These are phyloP conservation scores for Perithous albicinctus DNA, from an alignment of 2,888 invertebrate genomes.

Conservation along the genomic window DNA sequence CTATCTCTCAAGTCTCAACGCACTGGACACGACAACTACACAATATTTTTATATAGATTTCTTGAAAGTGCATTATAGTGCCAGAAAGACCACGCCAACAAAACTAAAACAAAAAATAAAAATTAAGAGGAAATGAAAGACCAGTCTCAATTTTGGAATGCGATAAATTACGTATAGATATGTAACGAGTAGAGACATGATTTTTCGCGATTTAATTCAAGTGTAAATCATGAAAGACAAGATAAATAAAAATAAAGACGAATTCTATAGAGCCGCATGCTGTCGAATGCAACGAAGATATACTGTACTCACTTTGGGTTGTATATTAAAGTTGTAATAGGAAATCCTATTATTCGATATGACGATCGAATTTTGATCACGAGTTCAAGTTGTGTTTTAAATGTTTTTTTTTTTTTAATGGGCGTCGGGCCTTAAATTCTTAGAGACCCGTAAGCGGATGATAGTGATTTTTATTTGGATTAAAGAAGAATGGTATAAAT, in stretches of 20 bases:
- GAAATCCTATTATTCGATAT: too few relatives aligned
- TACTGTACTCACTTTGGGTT: constrained; percentile 41
- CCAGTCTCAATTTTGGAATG: constrained; percentile 28
- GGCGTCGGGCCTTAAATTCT: not conserved
- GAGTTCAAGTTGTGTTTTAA: not conserved
- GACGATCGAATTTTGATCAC: constrained; percentile 10
- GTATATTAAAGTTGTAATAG: constrained; percentile 1
- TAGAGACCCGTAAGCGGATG: not conserved
- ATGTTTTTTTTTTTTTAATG: not conserved
- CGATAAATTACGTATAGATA: constrained; percentile 22
- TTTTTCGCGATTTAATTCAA: constrained; percentile 1
- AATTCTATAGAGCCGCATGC: constrained; percentile 37
- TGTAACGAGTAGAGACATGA: not conserved
- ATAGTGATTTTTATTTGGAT: constrained; percentile 8
- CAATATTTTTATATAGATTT: constrained; percentile 84
- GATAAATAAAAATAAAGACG: constrained; percentile 23
- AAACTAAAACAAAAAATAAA: constrained; percentile 64
- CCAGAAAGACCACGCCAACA: constrained; percentile 79
- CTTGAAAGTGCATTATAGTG: constrained; percentile 83
- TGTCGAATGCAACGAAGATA: constrained; percentile 58
- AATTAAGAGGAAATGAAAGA: constrained; percentile 40
- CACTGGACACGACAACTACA: constrained; percentile 80
- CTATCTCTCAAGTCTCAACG: constrained; percentile 74
- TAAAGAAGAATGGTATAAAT: constrained; percentile 4
- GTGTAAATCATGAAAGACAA: constrained; percentile 16